Evolutionary conservation across 2,797 vertebrate species (phyloP), one percentile per base, ranked within the genome.

Genomic region (Siniperca obscura): DNA sequence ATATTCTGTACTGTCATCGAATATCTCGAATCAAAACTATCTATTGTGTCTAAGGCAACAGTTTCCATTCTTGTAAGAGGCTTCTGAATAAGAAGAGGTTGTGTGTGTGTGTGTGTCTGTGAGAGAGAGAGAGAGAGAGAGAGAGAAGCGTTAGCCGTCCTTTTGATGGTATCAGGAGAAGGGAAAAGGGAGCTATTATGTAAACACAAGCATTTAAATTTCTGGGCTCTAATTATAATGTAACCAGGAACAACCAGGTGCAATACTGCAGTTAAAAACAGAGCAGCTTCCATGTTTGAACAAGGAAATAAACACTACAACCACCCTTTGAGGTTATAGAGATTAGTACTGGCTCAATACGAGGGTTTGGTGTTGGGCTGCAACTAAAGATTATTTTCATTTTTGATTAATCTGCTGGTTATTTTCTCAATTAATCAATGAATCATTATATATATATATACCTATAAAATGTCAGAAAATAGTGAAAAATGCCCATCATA

Each of bases 171-270:
- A 64, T 68, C 55, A 67, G 44, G 0, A 61, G 1, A 22, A 21
- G 11, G 13, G 9, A 76, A 79, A 68, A 34, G 5, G 14, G 2
- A 60, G 2, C 22, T 22, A 34, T 25, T 61, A 12, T 61, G 30
- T 52, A 46, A 70, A 78, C 38, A 40, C 13, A 48, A 52, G 55
- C 48, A 74, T 85, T 57, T 38, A 38, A 17, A 53, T 71, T 10
- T 55, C 13, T 70, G 4, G 17, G 5, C 11, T 30, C 6, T 40
- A 55, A 46, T 36, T 50, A n/a, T 52, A 25, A 57, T 0, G 0
- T 71, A 27, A 70, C 19, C n/a, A 55, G 17, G 34, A 59, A 27
- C 27, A 22, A 46, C 44, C 50, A 74, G 21, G 30, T 71, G 44
- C 52, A 59, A 36, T 36, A 42, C 17, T 73, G 57, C 17, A 4